A percentile compares a stretch with the other conserved stretches of the same genome.
Conservation (phyloP, 2,113 vertebrate genomes). For the Pluvialis apricaria region DNA sequence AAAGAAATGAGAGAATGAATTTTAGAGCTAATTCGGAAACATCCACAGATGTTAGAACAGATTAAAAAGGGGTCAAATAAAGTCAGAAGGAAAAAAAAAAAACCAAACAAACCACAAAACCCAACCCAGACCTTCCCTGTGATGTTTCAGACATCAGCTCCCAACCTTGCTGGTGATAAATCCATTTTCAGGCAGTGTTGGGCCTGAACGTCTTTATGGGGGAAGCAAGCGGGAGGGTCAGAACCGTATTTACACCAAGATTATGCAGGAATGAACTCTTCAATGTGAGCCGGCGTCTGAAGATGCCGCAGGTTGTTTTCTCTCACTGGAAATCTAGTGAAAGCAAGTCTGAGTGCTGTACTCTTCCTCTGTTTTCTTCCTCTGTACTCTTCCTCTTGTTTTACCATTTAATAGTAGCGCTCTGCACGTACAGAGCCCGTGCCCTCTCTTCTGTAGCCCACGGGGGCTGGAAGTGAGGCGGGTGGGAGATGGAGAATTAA, state of each 20-base stretch:
- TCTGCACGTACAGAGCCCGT: background rate
- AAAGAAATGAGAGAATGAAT: background rate
- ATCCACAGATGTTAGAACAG: background rate
- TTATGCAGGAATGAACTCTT: background rate
- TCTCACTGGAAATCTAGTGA: accelerated
- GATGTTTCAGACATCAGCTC: background rate
- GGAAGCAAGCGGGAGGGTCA: background rate
- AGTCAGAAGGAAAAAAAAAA: background rate
- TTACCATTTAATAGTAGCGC: background rate
- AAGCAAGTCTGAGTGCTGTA: background rate
- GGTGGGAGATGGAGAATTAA: background rate
- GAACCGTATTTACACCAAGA: background rate
- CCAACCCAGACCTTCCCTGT: background rate
- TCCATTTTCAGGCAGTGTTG: background rate
- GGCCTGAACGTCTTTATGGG: background rate
- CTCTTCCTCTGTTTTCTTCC: background rate
- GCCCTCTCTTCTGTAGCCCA: accelerated
- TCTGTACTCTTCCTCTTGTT: background rate
- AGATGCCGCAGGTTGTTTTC: background rate
- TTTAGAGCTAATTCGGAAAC: background rate
- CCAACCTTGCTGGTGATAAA: background rate
- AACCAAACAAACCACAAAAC: background rate
- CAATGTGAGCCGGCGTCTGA: accelerated
- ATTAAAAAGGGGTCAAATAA: background rate
- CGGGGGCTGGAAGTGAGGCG: background rate